These are phyloP conservation scores for Melanotaenia trifasciata DNA, from an alignment of 2,797 vertebrate genomes.

Conservation along the genomic window DNA sequence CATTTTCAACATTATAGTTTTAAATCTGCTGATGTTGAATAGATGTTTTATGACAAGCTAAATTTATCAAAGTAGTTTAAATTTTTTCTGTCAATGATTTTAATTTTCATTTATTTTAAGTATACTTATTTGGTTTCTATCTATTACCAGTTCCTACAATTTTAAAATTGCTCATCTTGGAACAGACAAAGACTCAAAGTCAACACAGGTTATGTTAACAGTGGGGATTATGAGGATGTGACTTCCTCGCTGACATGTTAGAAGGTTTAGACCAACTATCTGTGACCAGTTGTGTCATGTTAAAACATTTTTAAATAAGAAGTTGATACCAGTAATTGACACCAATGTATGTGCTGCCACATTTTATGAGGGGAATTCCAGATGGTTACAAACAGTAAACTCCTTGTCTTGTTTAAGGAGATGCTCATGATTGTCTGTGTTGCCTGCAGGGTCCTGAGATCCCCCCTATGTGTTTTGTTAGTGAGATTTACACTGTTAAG, in stretches of 20 bases:
- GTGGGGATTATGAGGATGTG: not conserved
- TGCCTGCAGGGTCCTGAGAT: conserved; percentile 10
- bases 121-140: too few relatives aligned
- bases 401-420: conserved; percentile 10
- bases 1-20: not conserved
- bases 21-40: too few relatives aligned
- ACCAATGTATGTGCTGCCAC: not conserved
- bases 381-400: conserved; percentile 1
- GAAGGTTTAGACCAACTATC: not conserved
- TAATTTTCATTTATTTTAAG: too few relatives aligned
- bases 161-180: too few relatives aligned
- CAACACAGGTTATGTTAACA: too few relatives aligned
- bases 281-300: too few relatives aligned
- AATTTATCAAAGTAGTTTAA: too few relatives aligned
- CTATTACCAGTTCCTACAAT: too few relatives aligned
- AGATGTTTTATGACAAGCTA: too few relatives aligned
- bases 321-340: not conserved
- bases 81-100: too few relatives aligned
- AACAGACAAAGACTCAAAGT: not conserved
- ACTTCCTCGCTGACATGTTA: too few relatives aligned
- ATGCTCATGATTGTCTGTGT: not conserved
- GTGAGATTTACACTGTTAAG: not conserved
- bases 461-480: not conserved
- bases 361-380: not conserved
- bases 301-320: not conserved